A percentile compares a stretch with the other conserved stretches of the same genome.
phyloP scores from a whole-genome alignment of 2,888 invertebrate genomes.

The Augochlorella aurata region DNA sequence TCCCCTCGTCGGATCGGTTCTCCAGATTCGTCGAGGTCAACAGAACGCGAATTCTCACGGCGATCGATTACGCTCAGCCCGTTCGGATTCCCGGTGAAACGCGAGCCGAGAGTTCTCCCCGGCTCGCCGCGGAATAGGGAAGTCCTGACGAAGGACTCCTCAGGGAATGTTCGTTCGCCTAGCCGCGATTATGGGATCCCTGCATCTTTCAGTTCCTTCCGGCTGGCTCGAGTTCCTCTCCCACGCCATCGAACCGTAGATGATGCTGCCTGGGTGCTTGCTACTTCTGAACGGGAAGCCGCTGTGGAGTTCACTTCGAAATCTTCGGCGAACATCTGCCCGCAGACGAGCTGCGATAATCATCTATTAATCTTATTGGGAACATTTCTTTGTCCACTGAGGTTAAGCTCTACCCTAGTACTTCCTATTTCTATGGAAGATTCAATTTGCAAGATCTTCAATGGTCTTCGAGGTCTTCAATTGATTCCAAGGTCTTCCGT shows the following conservation, averaged over 20 bases:
- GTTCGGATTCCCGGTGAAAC: conserved; percentile 71
- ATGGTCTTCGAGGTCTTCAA: too few relatives aligned
- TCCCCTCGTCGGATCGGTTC: not conserved
- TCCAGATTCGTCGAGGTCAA: conserved; percentile 44
- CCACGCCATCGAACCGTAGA: not conserved
- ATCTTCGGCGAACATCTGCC: not conserved
- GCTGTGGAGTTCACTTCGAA: not conserved
- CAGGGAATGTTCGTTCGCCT: conserved; percentile 74
- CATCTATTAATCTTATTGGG: too few relatives aligned
- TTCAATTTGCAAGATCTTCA: too few relatives aligned
- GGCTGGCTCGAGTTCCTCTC: not conserved
- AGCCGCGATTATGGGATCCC: conserved; percentile 70
- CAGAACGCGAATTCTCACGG: conserved; percentile 65
- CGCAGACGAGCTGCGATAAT: too few relatives aligned
- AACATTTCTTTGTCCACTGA: too few relatives aligned
- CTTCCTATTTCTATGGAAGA: too few relatives aligned
- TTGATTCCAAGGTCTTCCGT: too few relatives aligned
- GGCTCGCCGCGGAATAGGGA: conserved; percentile 70
- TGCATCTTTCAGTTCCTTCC: conserved; percentile 21
- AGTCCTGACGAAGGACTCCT: conserved; percentile 77
- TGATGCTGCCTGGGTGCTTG: not conserved
- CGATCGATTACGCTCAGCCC: conserved; percentile 73
- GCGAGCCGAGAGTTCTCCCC: conserved; percentile 70
- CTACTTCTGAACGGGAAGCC: not conserved
- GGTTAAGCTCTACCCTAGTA: too few relatives aligned